Evolutionary conservation across 2,113 vertebrate genomes (phyloP).

Genomic region (Heterotilapia buettikoferi): DNA sequence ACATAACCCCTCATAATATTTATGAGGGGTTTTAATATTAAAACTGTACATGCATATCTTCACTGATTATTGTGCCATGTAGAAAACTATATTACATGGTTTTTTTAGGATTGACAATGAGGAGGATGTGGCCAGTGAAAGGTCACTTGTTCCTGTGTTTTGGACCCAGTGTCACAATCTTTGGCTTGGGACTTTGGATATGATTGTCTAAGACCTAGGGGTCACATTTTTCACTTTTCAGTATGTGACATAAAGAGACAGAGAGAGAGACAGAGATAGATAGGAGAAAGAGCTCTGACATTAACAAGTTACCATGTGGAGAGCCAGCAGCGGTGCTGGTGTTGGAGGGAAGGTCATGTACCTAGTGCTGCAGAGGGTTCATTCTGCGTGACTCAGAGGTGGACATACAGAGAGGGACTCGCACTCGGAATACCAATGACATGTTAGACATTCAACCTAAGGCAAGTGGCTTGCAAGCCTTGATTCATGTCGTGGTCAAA

Average conservation of each 20-base stretch:
- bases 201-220: constrained; percentile 31
- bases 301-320: constrained; percentile 47
- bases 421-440: constrained; percentile 35
- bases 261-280: background rate
- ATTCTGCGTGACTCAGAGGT: constrained; percentile 50
- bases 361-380: constrained; percentile 30
- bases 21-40: background rate
- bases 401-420: constrained; percentile 15
- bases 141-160: constrained; percentile 34
- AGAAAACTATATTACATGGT: background rate
- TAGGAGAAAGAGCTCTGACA: constrained; percentile 12
- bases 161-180: background rate
- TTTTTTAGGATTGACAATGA: constrained; percentile 1
- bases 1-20: background rate
- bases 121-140: constrained; percentile 26
- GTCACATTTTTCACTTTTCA: constrained; percentile 20
- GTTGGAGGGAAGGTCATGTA: constrained; percentile 57
- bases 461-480: background rate
- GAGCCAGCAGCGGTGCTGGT: constrained; percentile 27
- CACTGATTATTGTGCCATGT: background rate
- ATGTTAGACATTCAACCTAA: constrained; percentile 13
- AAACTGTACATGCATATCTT: background rate
- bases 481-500: background rate
- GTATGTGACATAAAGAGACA: background rate
- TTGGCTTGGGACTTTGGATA: constrained; percentile 1